A percentile compares a stretch with the other conserved stretches of the same genome.
These are phyloP conservation scores for Gambusia yucatana DNA, from an alignment of 2,797 vertebrate genomes.

Conservation along the genomic window DNA sequence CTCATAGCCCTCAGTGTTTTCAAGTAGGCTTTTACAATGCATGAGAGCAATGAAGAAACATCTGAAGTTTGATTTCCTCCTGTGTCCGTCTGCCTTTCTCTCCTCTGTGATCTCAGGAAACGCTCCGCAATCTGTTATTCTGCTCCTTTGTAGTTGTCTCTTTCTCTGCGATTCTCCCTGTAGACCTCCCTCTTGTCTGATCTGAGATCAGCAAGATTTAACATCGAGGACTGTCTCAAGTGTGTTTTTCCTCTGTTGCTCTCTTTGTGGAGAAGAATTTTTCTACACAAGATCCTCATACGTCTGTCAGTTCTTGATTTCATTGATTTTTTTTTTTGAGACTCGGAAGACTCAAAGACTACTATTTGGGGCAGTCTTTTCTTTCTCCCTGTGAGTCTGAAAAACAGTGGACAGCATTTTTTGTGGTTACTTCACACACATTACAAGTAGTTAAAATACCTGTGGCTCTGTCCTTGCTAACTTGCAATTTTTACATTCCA, in stretches of 20 bases:
- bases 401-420: neutral
- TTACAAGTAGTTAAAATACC: conserved; percentile 42
- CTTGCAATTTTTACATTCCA: conserved; percentile 29
- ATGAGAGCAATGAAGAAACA: conserved; percentile 28
- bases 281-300: conserved; percentile 80
- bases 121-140: conserved; percentile 55
- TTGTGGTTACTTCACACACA: conserved; percentile 42
- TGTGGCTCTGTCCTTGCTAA: conserved; percentile 35
- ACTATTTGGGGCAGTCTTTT: conserved; percentile 27
- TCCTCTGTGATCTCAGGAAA: conserved; percentile 47
- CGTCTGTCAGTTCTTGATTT: conserved; percentile 87
- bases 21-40: conserved; percentile 2
- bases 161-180: conserved; percentile 60
- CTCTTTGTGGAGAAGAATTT: conserved; percentile 72
- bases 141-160: conserved; percentile 51
- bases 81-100: conserved; percentile 28
- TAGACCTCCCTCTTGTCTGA: conserved; percentile 67
- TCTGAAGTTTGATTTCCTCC: conserved; percentile 46
- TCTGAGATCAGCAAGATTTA: conserved; percentile 73
- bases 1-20: conserved; percentile 4
- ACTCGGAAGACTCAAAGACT: conserved; percentile 45
- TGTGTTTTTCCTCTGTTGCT: conserved; percentile 51
- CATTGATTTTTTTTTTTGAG: conserved; percentile 55
- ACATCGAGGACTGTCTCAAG: conserved; percentile 53
- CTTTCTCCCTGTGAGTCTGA: neutral